Conservation (phyloP, 2,888 invertebrate species). For the Enchytraeus crypticus region DNA sequence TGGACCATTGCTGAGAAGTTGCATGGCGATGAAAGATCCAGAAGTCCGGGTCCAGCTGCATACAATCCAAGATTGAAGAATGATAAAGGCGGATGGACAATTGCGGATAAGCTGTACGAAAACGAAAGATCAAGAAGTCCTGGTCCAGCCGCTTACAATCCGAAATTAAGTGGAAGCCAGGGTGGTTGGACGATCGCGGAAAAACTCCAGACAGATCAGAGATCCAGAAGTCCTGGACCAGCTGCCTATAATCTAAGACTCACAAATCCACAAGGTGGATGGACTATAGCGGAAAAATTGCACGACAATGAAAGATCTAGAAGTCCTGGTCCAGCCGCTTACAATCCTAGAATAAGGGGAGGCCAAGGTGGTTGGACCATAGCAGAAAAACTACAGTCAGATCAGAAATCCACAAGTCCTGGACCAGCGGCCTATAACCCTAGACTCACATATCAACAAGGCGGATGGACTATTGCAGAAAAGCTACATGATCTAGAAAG, state of each 20-base stretch:
- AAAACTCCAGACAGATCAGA: background rate
- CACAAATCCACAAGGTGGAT: background rate
- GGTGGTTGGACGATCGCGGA: too few relatives aligned
- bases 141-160: constrained; percentile 1
- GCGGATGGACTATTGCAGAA: background rate
- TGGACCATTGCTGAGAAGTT: background rate
- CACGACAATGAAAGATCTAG: background rate
- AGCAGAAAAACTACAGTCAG: background rate
- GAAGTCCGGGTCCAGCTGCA: constrained; percentile 3
- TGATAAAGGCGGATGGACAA: background rate
- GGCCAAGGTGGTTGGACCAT: background rate
- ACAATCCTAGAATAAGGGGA: background rate
- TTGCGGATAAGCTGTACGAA: background rate
- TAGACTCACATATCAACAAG: background rate
- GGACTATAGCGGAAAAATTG: background rate
- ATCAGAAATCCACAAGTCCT: background rate
- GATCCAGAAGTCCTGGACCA: background rate
- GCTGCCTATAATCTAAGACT: background rate
- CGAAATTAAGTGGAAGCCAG: background rate
- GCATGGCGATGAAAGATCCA: background rate
- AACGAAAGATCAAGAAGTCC: background rate
- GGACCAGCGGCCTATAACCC: background rate
- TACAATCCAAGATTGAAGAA: background rate
- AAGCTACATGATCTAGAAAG: background rate
- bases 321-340: background rate